Percentiles rank a stretch among this genome's conserved stretches.
Conservation (phyloP, 2,888 invertebrate species). For the Amiota minor region DNA sequence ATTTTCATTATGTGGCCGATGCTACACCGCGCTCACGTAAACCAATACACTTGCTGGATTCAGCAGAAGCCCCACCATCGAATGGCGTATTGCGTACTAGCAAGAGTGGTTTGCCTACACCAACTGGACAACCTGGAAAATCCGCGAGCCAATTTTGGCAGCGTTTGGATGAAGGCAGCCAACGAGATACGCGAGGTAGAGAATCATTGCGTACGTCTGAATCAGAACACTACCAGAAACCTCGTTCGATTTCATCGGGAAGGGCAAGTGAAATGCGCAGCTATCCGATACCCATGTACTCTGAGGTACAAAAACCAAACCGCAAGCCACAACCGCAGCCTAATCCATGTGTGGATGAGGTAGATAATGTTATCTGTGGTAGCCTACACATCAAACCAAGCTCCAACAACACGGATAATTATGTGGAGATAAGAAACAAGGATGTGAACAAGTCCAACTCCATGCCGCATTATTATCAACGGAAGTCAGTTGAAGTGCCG, state of each 20-base stretch:
- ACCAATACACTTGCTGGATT: conserved; percentile 78
- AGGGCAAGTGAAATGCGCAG: conserved; percentile 61
- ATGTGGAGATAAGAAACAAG: conserved; percentile 68
- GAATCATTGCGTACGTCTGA: conserved; percentile 42
- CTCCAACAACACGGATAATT: conserved; percentile 58
- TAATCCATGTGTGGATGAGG: conserved; percentile 43
- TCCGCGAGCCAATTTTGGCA: conserved; percentile 79
- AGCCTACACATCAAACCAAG: conserved; percentile 69
- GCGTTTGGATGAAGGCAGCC: conserved; percentile 76
- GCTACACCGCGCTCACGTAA: conserved; percentile 82
- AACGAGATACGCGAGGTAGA: conserved; percentile 59
- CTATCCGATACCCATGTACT: conserved; percentile 69
- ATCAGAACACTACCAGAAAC: conserved; percentile 51
- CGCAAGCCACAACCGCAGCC: conserved; percentile 36
- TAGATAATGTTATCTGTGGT: conserved; percentile 66
- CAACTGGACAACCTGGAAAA: conserved; percentile 17
- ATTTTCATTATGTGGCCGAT: conserved; percentile 82
- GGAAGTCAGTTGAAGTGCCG: conserved; percentile 61
- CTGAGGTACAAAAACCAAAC: conserved; percentile 70
- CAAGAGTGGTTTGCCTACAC: conserved; percentile 66
- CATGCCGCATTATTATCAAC: conserved; percentile 72
- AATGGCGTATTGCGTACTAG: conserved; percentile 68
- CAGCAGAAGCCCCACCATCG: conserved; percentile 47
- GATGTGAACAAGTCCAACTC: conserved; percentile 68
- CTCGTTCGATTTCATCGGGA: conserved; percentile 70